phyloP scores from a whole-genome alignment of 1,140 invertebrate genomes.

The Pectinophora gossypiella region DNA sequence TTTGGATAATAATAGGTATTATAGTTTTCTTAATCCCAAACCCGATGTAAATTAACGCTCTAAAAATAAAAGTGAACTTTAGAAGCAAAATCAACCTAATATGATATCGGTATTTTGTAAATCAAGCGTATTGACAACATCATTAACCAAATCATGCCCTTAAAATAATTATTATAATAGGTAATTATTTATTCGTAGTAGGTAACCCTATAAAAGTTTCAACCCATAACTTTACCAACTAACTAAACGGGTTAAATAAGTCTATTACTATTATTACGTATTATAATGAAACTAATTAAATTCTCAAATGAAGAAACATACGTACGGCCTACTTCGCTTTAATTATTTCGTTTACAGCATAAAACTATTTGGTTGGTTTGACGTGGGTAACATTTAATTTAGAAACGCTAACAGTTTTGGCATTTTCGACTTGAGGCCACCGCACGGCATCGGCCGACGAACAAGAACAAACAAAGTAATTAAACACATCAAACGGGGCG shows the following conservation, averaged over 20 bases:
- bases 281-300: constrained; percentile 3
- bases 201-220: too few relatives aligned
- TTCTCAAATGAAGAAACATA: neutral
- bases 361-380: constrained; percentile 64
- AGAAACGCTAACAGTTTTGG: constrained; percentile 61
- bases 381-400: constrained; percentile 71
- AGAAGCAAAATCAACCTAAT: too few relatives aligned
- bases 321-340: constrained; percentile 9
- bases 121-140: too few relatives aligned
- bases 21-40: too few relatives aligned
- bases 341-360: constrained; percentile 60
- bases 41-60: too few relatives aligned
- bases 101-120: too few relatives aligned
- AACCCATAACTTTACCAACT: neutral
- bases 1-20: too few relatives aligned
- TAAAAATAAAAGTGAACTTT: too few relatives aligned
- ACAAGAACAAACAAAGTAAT: constrained; percentile 74
- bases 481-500: constrained; percentile 71
- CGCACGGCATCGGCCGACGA: constrained; percentile 53
- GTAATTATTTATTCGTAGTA: too few relatives aligned
- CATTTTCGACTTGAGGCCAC: constrained; percentile 65
- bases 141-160: too few relatives aligned
- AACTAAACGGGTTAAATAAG: neutral
- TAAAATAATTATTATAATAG: too few relatives aligned
- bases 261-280: neutral